Conservation (phyloP, 2,113 vertebrate species). For the Hemibates koningsi region DNA sequence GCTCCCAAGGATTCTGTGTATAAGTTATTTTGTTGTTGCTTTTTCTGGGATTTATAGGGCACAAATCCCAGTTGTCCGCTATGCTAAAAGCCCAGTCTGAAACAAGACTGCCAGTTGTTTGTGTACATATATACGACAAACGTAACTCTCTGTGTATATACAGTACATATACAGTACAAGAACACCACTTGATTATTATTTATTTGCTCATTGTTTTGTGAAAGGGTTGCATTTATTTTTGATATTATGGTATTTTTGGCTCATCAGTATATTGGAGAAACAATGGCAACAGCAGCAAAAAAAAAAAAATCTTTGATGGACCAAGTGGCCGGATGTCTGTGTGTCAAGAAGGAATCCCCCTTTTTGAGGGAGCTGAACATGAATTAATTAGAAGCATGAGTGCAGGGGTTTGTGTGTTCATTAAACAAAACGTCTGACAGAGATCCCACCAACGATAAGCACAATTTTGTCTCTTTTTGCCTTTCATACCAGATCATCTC, state of each 20-base stretch:
- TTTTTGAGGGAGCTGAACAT: neutral
- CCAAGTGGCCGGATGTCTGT: slow-evolving; percentile 49
- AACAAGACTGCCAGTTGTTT: slow-evolving; percentile 46
- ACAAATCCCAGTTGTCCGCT: slow-evolving; percentile 51
- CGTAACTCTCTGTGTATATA: slow-evolving; percentile 70
- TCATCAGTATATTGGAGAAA: slow-evolving; percentile 59
- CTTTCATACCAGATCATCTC: slow-evolving; percentile 1
- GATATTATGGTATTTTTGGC: slow-evolving; percentile 68
- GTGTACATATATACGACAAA: slow-evolving; percentile 70
- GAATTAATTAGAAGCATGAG: neutral
- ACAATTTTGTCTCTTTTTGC: slow-evolving; percentile 56
- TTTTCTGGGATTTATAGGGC: slow-evolving; percentile 45
- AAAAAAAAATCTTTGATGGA: slow-evolving; percentile 40
- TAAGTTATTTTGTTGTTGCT: slow-evolving; percentile 62
- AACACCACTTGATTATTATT: slow-evolving; percentile 74
- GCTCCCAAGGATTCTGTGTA: slow-evolving; percentile 40
- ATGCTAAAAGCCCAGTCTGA: slow-evolving; percentile 53
- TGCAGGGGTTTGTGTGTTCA: slow-evolving; percentile 2
- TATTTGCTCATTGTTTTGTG: slow-evolving; percentile 75
- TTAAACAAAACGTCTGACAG: neutral
- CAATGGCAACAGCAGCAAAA: slow-evolving; percentile 10
- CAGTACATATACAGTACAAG: slow-evolving; percentile 70
- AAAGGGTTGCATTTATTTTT: slow-evolving; percentile 79
- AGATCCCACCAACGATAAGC: slow-evolving; percentile 48
- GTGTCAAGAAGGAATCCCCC: neutral